Base-by-base conservation (phyloP, 2,113 vertebrate species). In the Bubo blakistoni region DNA sequence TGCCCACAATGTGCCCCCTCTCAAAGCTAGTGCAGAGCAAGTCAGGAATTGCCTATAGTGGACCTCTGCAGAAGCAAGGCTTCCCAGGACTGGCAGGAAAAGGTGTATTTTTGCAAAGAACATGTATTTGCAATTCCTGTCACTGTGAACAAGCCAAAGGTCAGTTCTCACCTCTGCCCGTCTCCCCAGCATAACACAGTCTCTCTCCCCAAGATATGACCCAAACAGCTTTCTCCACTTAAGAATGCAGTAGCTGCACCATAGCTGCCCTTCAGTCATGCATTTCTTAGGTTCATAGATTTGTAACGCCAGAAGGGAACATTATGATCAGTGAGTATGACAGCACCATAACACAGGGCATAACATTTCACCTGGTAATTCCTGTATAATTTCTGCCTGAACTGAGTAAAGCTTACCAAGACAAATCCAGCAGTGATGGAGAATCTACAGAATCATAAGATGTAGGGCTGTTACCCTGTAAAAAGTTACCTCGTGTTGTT, bases 301-400 rank as follows among this genome's bases (percentile, higher is more conserved):
- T 81, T 96, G 94, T 90, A 92, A 83, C 62, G 82, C 90, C 90
- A 73, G 90, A 66, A 88, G 79, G 65, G 88, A 93, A 93, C 93
- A 83, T 70, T 57, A 83, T 66, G 96, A 94, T 95, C 94, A 80
- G 62, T 70, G 90, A 77, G 67, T 88, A 69, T 62, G 79, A 95
- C 92, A 96, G 92, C 74, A 83, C 74, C 4, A 3, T 58, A 92
- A 71, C 78, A 83, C 67, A 55, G 88, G 85, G 76, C 51, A 16
- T 62, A 93, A 90, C 93, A 93, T 92, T 95, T 95, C 94, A 97
- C 92, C 92, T 93, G 82, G 66, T 86, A 92, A 88, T 88, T 86
- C 93, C 88, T 88, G 78, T 46, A 54, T 54, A 79, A 87, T 58
- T 93, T 87, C 61, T 94, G 51, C 26, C 83, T 70, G 58, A 90